Base-by-base conservation (phyloP, 2,888 invertebrate species). In the Apeira syringaria region DNA sequence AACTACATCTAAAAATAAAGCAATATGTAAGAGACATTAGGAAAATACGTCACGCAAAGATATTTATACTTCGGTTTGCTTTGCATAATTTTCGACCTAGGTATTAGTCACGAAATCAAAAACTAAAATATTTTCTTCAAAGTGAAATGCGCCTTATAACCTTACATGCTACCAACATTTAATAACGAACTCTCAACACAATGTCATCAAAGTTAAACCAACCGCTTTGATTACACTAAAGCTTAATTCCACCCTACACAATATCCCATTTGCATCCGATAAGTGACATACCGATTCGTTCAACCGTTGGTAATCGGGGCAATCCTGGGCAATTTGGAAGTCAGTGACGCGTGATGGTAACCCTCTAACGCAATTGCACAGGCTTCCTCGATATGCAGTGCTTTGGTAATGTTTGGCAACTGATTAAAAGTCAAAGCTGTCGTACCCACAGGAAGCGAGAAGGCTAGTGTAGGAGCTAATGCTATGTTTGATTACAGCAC, bases 381-480 rank as follows among this genome's bases (percentile, higher is more conserved):
- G 38, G 58, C 59, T 74, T 84, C 68, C 84, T 85, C 85, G 81
- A 84, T 83, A 85, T 84, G 85, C 85, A 80, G 60, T 64, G 63
- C 36, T 49, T 45, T 54, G 62, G 61, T 61, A 82, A 87, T 84
- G 80, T 88, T 86, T 83, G 85, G 74, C 61, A 67, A 77, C 79
- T 87, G 87, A 87, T 87, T 86, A 87, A 86, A 88, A 86, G 85
- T 82, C 78, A 82, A 78, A 77, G 80, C 80, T 78, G 82, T 82
- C 83, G 59, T 76, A 79, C 79, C 76, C 47, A 59, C 54, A 71
- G 77, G 45, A 45, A 39, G 35, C 39, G 34, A 27, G 10, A 20
- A 39, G 8, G 15, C 27, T 34, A 33, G 24, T 3, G 2, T n/a
- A 24, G 10, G 35, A 40, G 39, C 9, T 27, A 32, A 1, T 1